A percentile compares a stretch with the other conserved stretches of the same genome.
These are phyloP conservation scores for Chamaea fasciata DNA, from an alignment of 2,113 vertebrate species.

Conservation along the genomic window DNA sequence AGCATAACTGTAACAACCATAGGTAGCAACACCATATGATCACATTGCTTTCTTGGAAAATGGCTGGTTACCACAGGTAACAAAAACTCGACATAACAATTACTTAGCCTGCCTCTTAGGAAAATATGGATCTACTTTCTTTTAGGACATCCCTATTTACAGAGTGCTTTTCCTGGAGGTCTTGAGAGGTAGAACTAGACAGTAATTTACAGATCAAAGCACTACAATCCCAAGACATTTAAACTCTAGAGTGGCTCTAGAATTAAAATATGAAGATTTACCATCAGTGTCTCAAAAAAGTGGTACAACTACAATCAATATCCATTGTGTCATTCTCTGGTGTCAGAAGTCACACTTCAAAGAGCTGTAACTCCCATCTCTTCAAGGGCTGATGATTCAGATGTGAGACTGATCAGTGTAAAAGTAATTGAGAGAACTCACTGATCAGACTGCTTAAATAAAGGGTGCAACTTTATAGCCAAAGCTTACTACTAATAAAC, in stretches of 20 bases:
- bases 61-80: slow-evolving; percentile 15
- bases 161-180: not conserved
- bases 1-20: not conserved
- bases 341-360: not conserved
- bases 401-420: not conserved
- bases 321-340: not conserved
- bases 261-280: not conserved
- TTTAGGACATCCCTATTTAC: not conserved
- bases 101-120: not conserved
- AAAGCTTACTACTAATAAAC: not conserved
- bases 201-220: not conserved
- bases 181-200: not conserved
- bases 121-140: not conserved
- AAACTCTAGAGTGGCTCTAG: not conserved
- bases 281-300: not conserved
- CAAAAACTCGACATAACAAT: not conserved
- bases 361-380: not conserved
- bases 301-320: not conserved
- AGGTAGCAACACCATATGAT: not conserved
- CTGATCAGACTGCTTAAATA: not conserved
- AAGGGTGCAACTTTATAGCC: not conserved
- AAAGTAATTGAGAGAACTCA: not conserved
- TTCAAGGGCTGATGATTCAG: not conserved
- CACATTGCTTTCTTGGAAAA: not conserved
- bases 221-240: not conserved